Evolutionary conservation across 2,888 invertebrate genomes (phyloP).

Genomic region (Eupsilia transversa): DNA sequence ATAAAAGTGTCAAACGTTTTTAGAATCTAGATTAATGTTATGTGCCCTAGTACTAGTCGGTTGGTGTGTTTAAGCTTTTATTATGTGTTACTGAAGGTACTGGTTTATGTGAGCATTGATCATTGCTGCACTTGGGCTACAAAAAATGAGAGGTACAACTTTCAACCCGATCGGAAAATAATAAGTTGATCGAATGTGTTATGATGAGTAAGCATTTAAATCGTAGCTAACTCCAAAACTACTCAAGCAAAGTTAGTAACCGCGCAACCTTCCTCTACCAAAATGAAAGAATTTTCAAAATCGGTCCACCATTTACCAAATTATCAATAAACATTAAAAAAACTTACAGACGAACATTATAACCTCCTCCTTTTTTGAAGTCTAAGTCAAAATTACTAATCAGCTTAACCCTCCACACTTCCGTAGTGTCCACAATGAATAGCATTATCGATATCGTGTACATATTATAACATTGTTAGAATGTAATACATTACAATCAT

Average conservation of each 20-base stretch:
- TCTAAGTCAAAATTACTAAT: background rate
- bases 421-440: background rate
- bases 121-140: background rate
- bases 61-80: slow-evolving; percentile 26
- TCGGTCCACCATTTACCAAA: too few species aligned
- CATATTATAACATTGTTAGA: background rate
- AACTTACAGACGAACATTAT: too few species aligned
- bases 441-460: background rate
- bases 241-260: too few species aligned
- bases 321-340: too few species aligned
- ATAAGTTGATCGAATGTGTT: too few species aligned
- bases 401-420: background rate
- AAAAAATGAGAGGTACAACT: background rate
- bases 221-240: too few species aligned
- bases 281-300: too few species aligned
- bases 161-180: background rate
- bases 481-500: slow-evolving; percentile 12
- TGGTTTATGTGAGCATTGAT: slow-evolving; percentile 24
- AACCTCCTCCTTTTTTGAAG: too few species aligned
- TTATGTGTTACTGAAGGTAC: slow-evolving; percentile 16
- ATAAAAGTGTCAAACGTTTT: slow-evolving; percentile 54
- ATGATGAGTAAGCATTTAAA: too few species aligned
- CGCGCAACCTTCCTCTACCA: too few species aligned
- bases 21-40: slow-evolving; percentile 60
- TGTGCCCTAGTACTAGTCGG: slow-evolving; percentile 43